These are phyloP conservation scores for Trichogramma dendrolimi DNA, from an alignment of 2,888 invertebrate genomes.

Conservation along the genomic window DNA sequence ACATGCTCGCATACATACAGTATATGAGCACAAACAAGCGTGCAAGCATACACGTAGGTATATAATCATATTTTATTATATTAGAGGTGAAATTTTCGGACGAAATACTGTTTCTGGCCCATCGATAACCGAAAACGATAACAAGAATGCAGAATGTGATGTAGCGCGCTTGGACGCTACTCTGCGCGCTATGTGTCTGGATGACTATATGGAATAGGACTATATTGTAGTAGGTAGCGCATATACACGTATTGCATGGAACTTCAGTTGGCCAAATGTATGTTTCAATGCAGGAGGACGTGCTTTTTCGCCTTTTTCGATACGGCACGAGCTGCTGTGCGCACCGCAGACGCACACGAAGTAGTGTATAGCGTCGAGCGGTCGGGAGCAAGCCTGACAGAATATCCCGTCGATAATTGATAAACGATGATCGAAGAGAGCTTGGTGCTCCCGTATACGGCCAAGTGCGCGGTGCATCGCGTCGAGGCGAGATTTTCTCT, in stretches of 20 bases:
- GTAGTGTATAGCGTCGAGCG: too few species aligned
- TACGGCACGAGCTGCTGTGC: background rate
- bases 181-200: background rate
- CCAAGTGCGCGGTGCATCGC: background rate
- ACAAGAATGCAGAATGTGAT: slow-evolving; percentile 25
- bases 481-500: background rate
- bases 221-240: slow-evolving; percentile 7
- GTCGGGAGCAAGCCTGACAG: slow-evolving; percentile 17
- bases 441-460: slow-evolving; percentile 16
- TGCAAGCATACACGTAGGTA: too few species aligned
- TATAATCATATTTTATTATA: slow-evolving; percentile 22
- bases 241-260: background rate
- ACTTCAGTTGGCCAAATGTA: slow-evolving; percentile 2
- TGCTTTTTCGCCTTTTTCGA: slow-evolving; percentile 21
- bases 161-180: slow-evolving; percentile 4
- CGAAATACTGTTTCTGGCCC: slow-evolving; percentile 4
- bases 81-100: slow-evolving; percentile 24
- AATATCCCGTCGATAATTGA: slow-evolving; percentile 29
- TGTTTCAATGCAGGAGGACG: slow-evolving; percentile 16
- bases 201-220: background rate
- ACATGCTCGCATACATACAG: too few species aligned
- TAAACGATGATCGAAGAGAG: slow-evolving; percentile 27
- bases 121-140: slow-evolving; percentile 28
- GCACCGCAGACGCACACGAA: too few species aligned
- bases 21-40: too few species aligned